Evolutionary conservation across 2,113 vertebrate genomes (phyloP).

Genomic region (Mugil cephalus): DNA sequence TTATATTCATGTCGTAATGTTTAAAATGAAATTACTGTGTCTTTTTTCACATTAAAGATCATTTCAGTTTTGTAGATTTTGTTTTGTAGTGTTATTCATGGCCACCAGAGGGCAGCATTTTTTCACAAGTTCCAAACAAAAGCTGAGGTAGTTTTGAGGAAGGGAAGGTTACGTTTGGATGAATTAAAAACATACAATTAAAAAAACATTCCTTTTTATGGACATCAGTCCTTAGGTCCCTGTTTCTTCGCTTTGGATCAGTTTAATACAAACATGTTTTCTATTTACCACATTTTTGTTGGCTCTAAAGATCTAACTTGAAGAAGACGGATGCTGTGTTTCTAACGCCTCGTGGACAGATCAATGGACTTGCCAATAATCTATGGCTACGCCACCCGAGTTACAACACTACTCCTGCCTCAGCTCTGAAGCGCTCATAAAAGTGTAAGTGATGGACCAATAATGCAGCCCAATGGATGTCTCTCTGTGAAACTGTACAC

Average conservation of each 20-base stretch:
- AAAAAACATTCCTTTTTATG: too few species aligned
- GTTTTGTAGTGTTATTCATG: neutral
- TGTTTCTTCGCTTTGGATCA: neutral
- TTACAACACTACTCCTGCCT: conserved; percentile 11
- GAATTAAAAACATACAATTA: too few species aligned
- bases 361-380: conserved; percentile 75
- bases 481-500: conserved; percentile 24
- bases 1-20: neutral
- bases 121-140: conserved; percentile 7
- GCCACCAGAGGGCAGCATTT: conserved; percentile 63
- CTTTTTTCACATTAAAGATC: conserved; percentile 34
- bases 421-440: conserved; percentile 69
- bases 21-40: neutral
- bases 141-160: neutral
- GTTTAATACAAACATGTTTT: neutral
- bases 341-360: conserved; percentile 25
- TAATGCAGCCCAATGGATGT: conserved; percentile 49
- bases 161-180: neutral
- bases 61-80: conserved; percentile 7
- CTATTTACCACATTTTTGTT: conserved; percentile 6
- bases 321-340: conserved; percentile 54
- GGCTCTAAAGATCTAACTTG: conserved; percentile 18
- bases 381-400: conserved; percentile 42
- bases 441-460: conserved; percentile 76
- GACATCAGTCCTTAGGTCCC: too few species aligned